Percentiles rank a stretch among this genome's conserved stretches.
phyloP scores from a whole-genome alignment of 2,888 invertebrate species.

The Escarpia spicata region DNA sequence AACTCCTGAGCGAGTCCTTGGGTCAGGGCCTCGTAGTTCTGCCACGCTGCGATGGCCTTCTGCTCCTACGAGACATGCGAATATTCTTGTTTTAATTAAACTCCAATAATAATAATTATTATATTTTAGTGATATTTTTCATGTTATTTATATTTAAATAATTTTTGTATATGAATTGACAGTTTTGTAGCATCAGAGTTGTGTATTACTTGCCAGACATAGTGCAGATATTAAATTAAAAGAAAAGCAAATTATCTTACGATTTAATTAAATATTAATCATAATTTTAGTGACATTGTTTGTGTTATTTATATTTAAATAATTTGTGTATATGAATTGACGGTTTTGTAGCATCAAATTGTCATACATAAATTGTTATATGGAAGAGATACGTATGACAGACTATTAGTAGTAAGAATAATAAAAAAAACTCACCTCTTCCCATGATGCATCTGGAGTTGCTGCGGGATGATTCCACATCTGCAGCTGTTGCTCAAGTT shows the following conservation, averaged over 20 bases:
- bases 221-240: not conserved
- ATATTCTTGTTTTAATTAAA: too few relatives aligned
- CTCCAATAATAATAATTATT: too few relatives aligned
- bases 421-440: constrained; percentile 43
- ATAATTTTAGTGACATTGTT: too few relatives aligned
- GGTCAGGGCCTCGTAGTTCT: constrained; percentile 63
- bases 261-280: too few relatives aligned
- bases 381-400: not conserved
- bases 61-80: not conserved
- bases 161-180: too few relatives aligned
- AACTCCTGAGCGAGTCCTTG: constrained; percentile 79
- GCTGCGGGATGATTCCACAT: constrained; percentile 64
- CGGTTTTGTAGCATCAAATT: too few relatives aligned
- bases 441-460: constrained; percentile 32
- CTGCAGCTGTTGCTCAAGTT: constrained; percentile 69
- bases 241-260: not conserved
- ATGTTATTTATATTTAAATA: too few relatives aligned
- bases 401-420: not conserved
- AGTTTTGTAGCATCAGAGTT: too few relatives aligned
- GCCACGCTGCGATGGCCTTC: constrained; percentile 53
- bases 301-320: too few relatives aligned
- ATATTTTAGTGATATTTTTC: too few relatives aligned
- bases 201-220: not conserved
- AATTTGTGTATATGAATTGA: too few relatives aligned
- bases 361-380: not conserved